Percentiles rank a stretch among this genome's conserved stretches.
Conservation (phyloP, 2,797 vertebrate genomes). For the Mormyrus proboscirostris region DNA sequence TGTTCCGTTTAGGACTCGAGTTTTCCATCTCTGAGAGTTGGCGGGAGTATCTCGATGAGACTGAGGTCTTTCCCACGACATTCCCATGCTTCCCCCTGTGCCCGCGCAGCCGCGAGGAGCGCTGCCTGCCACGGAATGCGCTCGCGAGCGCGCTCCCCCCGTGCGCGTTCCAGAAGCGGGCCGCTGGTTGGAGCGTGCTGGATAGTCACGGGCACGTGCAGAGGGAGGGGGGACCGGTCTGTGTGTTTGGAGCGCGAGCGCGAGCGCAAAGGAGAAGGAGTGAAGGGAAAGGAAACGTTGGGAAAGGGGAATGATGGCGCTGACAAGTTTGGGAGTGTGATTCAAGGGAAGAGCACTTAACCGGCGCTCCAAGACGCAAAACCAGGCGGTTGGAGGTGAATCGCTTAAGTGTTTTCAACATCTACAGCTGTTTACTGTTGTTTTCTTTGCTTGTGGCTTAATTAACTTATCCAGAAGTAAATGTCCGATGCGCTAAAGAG, state of each 20-base stretch:
- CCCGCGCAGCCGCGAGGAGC: constrained; percentile 36
- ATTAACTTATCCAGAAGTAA: not conserved
- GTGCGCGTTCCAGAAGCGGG: constrained; percentile 41
- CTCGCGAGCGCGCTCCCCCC: constrained; percentile 47
- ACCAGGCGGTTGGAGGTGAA: constrained; percentile 46
- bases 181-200: constrained; percentile 35
- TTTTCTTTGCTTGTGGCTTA: not conserved
- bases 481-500: not conserved
- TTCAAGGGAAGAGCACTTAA: constrained; percentile 33
- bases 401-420: not conserved
- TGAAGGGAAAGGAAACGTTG: constrained; percentile 45
- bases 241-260: constrained; percentile 14
- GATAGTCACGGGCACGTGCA: constrained; percentile 47
- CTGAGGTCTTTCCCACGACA: constrained; percentile 52
- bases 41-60: constrained; percentile 26
- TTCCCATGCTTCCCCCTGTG: constrained; percentile 31
- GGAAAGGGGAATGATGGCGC: constrained; percentile 62
- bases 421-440: not conserved
- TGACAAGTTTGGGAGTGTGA: constrained; percentile 54
- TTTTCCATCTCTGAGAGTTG: constrained; percentile 16
- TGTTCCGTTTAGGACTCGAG: not conserved
- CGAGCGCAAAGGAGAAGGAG: constrained; percentile 14
- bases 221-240: constrained; percentile 51
- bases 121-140: constrained; percentile 61
- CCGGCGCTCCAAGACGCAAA: constrained; percentile 35